Base-by-base conservation (phyloP, 2,888 invertebrate genomes). In the Bombylius major region DNA sequence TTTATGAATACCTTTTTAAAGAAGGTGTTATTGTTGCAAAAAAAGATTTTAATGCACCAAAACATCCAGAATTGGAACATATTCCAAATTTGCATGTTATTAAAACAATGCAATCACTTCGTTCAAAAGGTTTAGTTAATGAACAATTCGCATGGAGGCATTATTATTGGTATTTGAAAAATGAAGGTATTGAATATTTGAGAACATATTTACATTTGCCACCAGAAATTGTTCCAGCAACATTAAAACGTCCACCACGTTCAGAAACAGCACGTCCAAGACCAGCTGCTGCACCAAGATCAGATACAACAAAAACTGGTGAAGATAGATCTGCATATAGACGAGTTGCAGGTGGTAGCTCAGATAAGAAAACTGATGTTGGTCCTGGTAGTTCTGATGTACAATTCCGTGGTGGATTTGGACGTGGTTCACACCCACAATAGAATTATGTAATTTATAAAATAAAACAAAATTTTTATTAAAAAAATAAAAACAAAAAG, bases 141-240 rank as follows among this genome's bases (percentile, higher is more conserved):
- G 98, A 99, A 80, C 98, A 99, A 77, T 99, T 99, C 76, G 97
- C 98, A 5, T 99, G 99, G 99, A 86, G 98, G 69, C 98, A 99
- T 75, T 99, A 91, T 70, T 99, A 99, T 76, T 99, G 98, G 97
- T 84, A 74, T 77, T 80, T 99, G 65, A 99, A 96, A 62, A 98
- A 99, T 73, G 94, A 97, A 69, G 99, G 99, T 64, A 98, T 99
- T 72, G 91, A 93, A 73, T 98, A 94, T 75, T 79, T 99, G 63
- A 82, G 99, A 63, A 89, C 89, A 69, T 97, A 89, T 77, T 82
- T 99, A 62, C 96, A 99, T 71, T 81, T 99, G 69, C 98, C 99
- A 9, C 87, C 96, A 61, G 99, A 99, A 82, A 98, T 99, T 76
- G 97, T 99, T 44, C 99, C 99, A 46, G 87, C 96, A 4, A 99